phyloP scores from a whole-genome alignment of 2,113 vertebrate genomes.

The Amphiprion percula region DNA sequence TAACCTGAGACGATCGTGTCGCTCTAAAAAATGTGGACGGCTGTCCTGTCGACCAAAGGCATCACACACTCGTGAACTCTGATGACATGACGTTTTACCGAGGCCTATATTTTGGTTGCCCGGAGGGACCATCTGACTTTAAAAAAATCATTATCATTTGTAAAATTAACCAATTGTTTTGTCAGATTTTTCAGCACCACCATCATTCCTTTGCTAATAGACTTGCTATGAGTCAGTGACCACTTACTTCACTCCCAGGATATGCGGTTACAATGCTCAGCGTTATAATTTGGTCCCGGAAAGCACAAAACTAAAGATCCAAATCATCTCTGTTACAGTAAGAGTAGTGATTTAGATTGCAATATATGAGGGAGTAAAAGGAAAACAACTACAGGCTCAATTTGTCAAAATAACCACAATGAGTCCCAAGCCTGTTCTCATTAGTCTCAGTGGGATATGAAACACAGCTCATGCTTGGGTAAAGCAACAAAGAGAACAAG shows the following conservation, averaged over 20 bases:
- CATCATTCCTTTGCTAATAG: slow-evolving; percentile 86
- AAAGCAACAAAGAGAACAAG: slow-evolving; percentile 49
- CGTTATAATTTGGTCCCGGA: slow-evolving; percentile 51
- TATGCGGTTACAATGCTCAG: slow-evolving; percentile 68
- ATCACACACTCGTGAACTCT: slow-evolving; percentile 80
- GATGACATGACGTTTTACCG: slow-evolving; percentile 69
- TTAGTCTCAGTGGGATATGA: slow-evolving; percentile 72
- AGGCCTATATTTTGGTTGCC: slow-evolving; percentile 77
- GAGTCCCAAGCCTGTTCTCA: slow-evolving; percentile 65
- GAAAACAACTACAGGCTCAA: slow-evolving; percentile 72
- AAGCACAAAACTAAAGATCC: slow-evolving; percentile 61
- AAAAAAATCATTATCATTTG: slow-evolving; percentile 88
- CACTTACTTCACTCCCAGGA: slow-evolving; percentile 76
- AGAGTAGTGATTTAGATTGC: slow-evolving; percentile 65
- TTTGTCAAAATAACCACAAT: slow-evolving; percentile 76
- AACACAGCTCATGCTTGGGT: slow-evolving; percentile 61
- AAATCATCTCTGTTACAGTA: slow-evolving; percentile 64
- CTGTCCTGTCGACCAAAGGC: slow-evolving; percentile 76
- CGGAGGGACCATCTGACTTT: slow-evolving; percentile 68
- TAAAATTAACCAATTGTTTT: slow-evolving; percentile 89
- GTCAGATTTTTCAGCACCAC: slow-evolving; percentile 84
- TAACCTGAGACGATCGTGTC: slow-evolving; percentile 81
- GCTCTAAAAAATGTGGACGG: slow-evolving; percentile 80
- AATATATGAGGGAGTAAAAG: slow-evolving; percentile 67
- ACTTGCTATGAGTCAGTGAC: slow-evolving; percentile 69